A percentile compares a stretch with the other conserved stretches of the same genome.
phyloP scores from a whole-genome alignment of 2,113 vertebrate genomes.

The Sinocyclocheilus grahami region DNA sequence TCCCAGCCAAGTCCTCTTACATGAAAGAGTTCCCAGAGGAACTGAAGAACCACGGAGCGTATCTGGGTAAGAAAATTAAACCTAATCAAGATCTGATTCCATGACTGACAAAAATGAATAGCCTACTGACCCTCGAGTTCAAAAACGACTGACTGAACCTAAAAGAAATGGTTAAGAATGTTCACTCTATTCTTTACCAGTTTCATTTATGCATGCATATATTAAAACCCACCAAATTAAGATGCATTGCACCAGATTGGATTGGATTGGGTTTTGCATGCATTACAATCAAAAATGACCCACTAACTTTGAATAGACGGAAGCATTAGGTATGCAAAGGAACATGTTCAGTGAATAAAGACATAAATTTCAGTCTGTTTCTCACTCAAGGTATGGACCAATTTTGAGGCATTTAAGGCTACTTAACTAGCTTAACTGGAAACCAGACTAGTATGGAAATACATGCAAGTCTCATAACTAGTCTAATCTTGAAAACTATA shows the following conservation, averaged over 20 bases:
- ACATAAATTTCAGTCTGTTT: not conserved
- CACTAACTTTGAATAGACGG: too few species aligned
- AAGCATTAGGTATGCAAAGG: not conserved
- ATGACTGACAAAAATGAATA: not conserved
- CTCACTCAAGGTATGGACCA: not conserved
- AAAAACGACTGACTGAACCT: not conserved
- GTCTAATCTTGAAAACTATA: too few species aligned
- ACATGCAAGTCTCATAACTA: too few species aligned
- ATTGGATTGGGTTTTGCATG: not conserved
- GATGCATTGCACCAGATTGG: not conserved
- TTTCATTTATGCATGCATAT: not conserved
- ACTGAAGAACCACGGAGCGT: slow-evolving; percentile 92
- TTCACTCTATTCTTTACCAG: not conserved
- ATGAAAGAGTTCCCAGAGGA: slow-evolving; percentile 91
- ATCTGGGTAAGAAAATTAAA: slow-evolving; percentile 83
- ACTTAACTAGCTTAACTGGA: too few species aligned
- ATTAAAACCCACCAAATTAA: not conserved
- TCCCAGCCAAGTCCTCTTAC: slow-evolving; percentile 88
- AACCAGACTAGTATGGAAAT: too few species aligned
- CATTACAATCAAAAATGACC: not conserved
- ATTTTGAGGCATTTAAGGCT: not conserved
- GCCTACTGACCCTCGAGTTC: not conserved
- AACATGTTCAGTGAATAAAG: not conserved
- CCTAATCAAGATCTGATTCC: not conserved
- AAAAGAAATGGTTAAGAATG: not conserved